Evolutionary conservation across 2,797 vertebrate species (phyloP).

Genomic region (Rhinichthys osculus): DNA sequence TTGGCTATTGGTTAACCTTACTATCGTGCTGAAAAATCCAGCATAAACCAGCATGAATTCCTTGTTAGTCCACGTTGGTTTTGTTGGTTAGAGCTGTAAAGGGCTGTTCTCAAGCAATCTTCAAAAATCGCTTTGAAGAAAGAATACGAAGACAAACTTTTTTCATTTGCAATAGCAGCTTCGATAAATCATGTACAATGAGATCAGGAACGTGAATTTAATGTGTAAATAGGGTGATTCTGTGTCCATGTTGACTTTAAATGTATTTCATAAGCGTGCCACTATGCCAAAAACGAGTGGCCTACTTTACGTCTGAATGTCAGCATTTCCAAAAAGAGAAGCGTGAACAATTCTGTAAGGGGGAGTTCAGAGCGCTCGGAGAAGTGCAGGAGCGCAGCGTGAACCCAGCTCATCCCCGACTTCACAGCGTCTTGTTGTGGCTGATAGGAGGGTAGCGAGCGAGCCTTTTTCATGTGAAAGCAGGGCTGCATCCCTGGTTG

Average conservation of each 20-base stretch:
- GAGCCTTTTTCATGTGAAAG: conserved; percentile 50
- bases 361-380: conserved; percentile 53
- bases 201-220: neutral
- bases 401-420: conserved; percentile 58
- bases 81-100: neutral
- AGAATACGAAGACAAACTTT: neutral
- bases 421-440: conserved; percentile 54
- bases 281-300: conserved; percentile 40
- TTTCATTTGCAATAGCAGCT: neutral
- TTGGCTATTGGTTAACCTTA: neutral
- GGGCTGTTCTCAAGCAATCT: neutral
- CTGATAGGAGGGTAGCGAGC: conserved; percentile 55
- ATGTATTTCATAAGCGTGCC: neutral
- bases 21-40: neutral
- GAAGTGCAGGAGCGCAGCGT: conserved; percentile 54
- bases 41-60: neutral
- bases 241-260: conserved; percentile 9
- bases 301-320: conserved; percentile 58
- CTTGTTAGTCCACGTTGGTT: neutral
- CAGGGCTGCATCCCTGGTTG: conserved; percentile 48
- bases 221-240: neutral
- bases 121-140: neutral
- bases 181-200: neutral
- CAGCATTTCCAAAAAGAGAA: conserved; percentile 48
- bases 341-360: conserved; percentile 54